Base-by-base conservation (phyloP, 2,888 invertebrate genomes). In the Busseola fusca region DNA sequence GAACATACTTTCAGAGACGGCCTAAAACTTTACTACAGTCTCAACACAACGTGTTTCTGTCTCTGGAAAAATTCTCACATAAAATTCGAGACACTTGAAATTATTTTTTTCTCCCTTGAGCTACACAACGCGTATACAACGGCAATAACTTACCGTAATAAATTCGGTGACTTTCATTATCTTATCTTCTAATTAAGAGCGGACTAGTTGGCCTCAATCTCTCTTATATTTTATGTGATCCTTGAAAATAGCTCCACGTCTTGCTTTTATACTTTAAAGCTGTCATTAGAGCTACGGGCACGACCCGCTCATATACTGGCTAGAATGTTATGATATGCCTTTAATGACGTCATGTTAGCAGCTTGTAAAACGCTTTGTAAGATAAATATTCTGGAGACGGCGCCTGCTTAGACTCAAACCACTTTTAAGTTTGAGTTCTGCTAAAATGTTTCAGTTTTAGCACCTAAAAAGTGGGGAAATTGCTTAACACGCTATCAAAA, bases 141-240 rank as follows among this genome's bases (percentile, higher is more conserved):
- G 42, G 67, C 50, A 58, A 68, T 76, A 63, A 68, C 72, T 77
- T 56, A 63, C 58, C 14, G 58, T 65, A 63, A 72, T 72, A 76
- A 77, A 72, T 81, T 77, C 50, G n/a, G 58, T 9, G 34, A 45
- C 64, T 66, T 74, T 76, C 67, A 76, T 70, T 80, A 60, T 68
- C 65, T 66, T 67, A 57, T 58, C 57, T 34, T 74, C 34, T 72
- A 72, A 77, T 77, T 81, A 80, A 64, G 58, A 48, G n/a, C 16
- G 27, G 40, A 16, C 52, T 27, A 69, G 59, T 58, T 48, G 66
- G 25, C 77, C 63, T 27, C 52, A 63, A 60, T 79, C 60, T 62
- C 64, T 54, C 21, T 2, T 50, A 40, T 27, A 64, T 64, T 80
- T 79, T 63, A 74, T 45, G n/a, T 30, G 50, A 14, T 25, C 37